These are phyloP conservation scores for Clarias gariepinus DNA, from an alignment of 2,113 vertebrate genomes.

Conservation along the genomic window DNA sequence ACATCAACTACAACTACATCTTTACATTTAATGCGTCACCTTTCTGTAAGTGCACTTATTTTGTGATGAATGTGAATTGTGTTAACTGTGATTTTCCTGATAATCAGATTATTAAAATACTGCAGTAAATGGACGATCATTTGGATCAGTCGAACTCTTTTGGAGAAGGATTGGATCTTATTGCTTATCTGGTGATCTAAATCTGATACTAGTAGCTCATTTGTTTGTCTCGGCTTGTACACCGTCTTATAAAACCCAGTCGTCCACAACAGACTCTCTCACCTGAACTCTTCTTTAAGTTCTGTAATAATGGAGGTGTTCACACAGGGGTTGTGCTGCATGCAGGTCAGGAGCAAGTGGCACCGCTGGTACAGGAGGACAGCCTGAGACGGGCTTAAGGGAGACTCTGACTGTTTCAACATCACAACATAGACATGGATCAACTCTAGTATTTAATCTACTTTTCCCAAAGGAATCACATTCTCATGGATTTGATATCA, in stretches of 20 bases:
- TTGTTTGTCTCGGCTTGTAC: no score
- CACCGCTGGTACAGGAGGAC: slow-evolving; percentile 78
- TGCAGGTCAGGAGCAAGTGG: slow-evolving; percentile 73
- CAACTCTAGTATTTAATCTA: no score
- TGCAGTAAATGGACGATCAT: not conserved
- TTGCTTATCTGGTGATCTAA: not conserved
- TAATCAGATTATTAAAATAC: not conserved
- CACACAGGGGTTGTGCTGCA: slow-evolving; percentile 70
- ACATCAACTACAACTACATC: no score
- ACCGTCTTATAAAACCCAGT: not conserved
- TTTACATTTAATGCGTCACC: no score
- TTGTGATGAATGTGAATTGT: not conserved
- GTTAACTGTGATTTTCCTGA: not conserved
- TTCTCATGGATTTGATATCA: no score
- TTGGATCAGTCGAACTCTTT: not conserved
- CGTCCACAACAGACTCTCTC: slow-evolving; percentile 14
- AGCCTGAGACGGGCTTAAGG: no score
- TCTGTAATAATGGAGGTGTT: slow-evolving; percentile 64
- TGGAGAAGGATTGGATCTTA: not conserved
- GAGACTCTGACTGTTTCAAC: no score
- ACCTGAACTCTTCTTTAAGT: slow-evolving; percentile 81
- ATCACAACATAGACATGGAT: no score
- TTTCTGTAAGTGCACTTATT: not conserved
- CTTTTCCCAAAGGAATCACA: no score
- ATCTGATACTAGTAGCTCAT: not conserved